These are phyloP conservation scores for Neocloeon triangulifer DNA, from an alignment of 1,140 invertebrate genomes.

Conservation along the genomic window DNA sequence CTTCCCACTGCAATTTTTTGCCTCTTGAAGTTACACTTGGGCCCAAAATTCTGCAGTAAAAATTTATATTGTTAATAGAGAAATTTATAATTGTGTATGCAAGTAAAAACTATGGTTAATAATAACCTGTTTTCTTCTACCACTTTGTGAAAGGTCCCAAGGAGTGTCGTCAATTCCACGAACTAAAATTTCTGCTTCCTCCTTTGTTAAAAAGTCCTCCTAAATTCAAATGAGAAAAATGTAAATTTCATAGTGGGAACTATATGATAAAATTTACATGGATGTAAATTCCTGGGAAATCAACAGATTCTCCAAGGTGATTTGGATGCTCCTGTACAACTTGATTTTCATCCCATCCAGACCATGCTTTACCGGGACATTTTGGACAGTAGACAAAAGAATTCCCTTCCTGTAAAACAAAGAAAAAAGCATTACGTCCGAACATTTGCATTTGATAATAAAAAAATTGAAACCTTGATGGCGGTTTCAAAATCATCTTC, in stretches of 20 bases:
- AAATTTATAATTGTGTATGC: not conserved
- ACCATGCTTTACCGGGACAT: slow-evolving; percentile 50
- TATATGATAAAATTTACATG: slow-evolving; percentile 14
- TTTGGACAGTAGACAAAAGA: slow-evolving; percentile 49
- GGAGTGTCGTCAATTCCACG: slow-evolving; percentile 50
- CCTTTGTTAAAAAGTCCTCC: slow-evolving; percentile 44
- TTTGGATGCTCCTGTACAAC: slow-evolving; percentile 35
- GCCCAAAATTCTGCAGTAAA: slow-evolving; percentile 69
- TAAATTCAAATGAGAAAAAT: slow-evolving; percentile 13
- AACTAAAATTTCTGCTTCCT: slow-evolving; percentile 47
- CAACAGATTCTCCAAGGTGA: slow-evolving; percentile 31
- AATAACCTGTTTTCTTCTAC: slow-evolving; percentile 68
- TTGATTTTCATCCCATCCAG: slow-evolving; percentile 39
- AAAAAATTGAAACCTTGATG: slow-evolving; percentile 15
- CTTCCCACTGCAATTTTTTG: slow-evolving; percentile 51
- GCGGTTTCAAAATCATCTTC: slow-evolving; percentile 11
- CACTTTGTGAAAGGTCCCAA: slow-evolving; percentile 89
- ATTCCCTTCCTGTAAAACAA: slow-evolving; percentile 22
- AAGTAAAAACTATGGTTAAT: slow-evolving; percentile 1
- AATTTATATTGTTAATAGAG: not conserved
- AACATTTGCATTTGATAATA: too few species aligned
- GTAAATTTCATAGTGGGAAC: slow-evolving; percentile 2
- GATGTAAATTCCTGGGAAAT: slow-evolving; percentile 47
- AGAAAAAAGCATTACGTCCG: too few species aligned
- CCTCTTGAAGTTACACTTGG: slow-evolving; percentile 97